These are phyloP conservation scores for Lithophane ornitopus DNA, from an alignment of 2,888 invertebrate species.

Conservation along the genomic window DNA sequence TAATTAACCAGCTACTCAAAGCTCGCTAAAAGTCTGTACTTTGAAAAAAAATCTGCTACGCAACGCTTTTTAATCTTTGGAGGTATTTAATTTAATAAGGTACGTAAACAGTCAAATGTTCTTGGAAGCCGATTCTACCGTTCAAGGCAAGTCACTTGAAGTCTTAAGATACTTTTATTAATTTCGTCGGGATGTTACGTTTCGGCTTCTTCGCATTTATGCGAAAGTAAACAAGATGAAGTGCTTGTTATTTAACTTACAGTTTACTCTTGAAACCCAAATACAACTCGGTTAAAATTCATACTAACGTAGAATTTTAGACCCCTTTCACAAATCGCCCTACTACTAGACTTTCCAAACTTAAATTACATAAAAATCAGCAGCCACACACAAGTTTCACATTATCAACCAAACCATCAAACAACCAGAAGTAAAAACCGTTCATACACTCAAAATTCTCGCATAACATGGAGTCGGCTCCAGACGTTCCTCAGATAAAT, in stretches of 20 bases:
- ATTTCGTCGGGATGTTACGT: conserved; percentile 6
- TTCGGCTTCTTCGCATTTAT: conserved; percentile 17
- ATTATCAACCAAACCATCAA: conserved; percentile 16
- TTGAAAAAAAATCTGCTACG: neutral
- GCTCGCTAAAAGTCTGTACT: neutral
- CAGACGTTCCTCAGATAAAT: conserved; percentile 58
- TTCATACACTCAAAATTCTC: conserved; percentile 36
- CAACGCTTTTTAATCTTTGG: conserved; percentile 14
- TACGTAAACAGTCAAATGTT: conserved; percentile 20
- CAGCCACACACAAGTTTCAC: conserved; percentile 1
- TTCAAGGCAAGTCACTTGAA: conserved; percentile 19
- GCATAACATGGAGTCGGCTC: conserved; percentile 50
- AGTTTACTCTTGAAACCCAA: neutral
- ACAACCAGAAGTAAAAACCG: conserved; percentile 29
- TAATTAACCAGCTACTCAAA: neutral
- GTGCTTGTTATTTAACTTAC: neutral
- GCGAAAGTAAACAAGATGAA: neutral
- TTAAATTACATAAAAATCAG: neutral
- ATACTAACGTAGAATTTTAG: neutral
- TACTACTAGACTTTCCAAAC: neutral
- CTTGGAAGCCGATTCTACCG: neutral
- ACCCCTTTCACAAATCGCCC: neutral
- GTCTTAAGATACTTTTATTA: conserved; percentile 37
- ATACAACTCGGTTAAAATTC: neutral
- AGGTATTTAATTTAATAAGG: conserved; percentile 17